Evolutionary conservation across 2,797 vertebrate species (phyloP), one percentile per base, ranked within the genome.

Genomic region (Falco concolor): DNA sequence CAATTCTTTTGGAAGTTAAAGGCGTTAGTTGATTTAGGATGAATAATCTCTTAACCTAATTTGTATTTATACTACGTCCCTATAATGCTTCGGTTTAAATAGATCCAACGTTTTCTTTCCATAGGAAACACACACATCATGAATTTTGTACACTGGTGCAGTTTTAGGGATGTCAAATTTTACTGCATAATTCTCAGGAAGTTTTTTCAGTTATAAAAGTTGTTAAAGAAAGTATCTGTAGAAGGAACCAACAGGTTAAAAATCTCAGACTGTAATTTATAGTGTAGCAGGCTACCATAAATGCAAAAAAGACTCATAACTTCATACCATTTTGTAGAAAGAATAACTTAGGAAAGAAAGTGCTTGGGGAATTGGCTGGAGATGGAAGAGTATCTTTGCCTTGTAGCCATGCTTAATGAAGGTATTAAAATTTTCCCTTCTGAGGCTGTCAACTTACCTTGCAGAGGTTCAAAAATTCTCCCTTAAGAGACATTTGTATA

Each of bases 321-420:
- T 88, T 90, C 30, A 60, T 67, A 56, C 4, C 2, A 15, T 60
- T 93, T 63, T 47, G 44, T 21, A 79, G 68, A 54, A 92, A 87
- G 57, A 90, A 87, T 60, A 95, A 92, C 52, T 78, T 89, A 60
- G 78, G 90, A 96, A 96, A 87, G 80, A 87, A 88, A 72, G 67
- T 44, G 54, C 65, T 92, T n/a, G 49, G 91, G 94, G 87, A 97
- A 95, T 97, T 96, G 70, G 69, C 34, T 80, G 56, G 86, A 95
- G 95, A 95, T 82, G 63, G 94, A 93, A 92, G 59, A 97, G 5
- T 65, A 95, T 95, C 91, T 97, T 92, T 97, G 97, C 92, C 94
- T 97, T 57, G 84, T 96, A 96, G 84, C 92, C 93, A 93, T 57
- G 61, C 59, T 79, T 96, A 91, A 86, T 81, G 80, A 91, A 65